Conservation (phyloP, 64 coral and sea anemone species). For the Pocillopora damicornis region DNA sequence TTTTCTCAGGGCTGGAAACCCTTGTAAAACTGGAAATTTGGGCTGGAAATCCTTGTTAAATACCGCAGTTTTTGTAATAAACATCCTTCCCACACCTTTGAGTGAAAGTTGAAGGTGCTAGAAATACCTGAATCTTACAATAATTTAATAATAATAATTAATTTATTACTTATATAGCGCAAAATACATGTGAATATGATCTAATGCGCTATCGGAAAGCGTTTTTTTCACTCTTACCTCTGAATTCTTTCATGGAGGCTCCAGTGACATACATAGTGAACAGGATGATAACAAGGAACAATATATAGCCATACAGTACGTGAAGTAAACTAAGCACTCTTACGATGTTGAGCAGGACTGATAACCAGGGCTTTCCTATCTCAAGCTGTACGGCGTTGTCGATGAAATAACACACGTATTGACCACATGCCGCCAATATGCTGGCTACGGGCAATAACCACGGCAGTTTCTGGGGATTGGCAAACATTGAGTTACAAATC, state of each 20-base stretch:
- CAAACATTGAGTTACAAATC: neutral
- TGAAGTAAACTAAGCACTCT: conserved; percentile 80
- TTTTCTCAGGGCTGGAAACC: too few species aligned
- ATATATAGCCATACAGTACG: conserved; percentile 79
- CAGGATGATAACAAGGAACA: conserved; percentile 82
- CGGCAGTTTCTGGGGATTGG: conserved; percentile 61
- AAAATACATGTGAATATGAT: too few species aligned
- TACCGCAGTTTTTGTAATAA: too few species aligned
- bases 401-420: conserved; percentile 89
- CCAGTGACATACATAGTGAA: conserved; percentile 80
- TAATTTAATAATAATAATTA: too few species aligned
- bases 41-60: too few species aligned
- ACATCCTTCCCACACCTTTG: too few species aligned
- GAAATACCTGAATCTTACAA: too few species aligned
- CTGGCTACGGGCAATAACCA: conserved; percentile 52
- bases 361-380: conserved; percentile 61
- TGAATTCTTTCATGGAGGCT: conserved; percentile 88
- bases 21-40: too few species aligned
- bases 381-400: conserved; percentile 84
- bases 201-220: neutral
- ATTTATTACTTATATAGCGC: too few species aligned
- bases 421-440: conserved; percentile 60
- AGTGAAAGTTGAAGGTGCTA: too few species aligned
- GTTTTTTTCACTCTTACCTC: conserved; percentile 48
- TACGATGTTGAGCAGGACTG: conserved; percentile 54